Evolutionary conservation across 2,113 vertebrate species (phyloP).

Genomic region (Sorex fumeus): DNA sequence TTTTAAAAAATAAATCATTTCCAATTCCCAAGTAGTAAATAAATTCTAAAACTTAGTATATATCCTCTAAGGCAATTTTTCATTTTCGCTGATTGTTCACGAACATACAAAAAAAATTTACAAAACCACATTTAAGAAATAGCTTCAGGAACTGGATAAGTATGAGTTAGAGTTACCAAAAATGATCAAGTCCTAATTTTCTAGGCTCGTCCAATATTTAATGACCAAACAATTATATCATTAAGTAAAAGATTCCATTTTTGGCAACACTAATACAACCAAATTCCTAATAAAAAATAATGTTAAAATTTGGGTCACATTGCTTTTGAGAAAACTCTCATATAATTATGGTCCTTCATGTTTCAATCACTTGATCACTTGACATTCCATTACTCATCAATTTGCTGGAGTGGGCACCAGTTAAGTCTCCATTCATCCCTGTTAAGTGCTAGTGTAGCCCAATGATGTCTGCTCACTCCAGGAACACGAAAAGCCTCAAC

Average conservation of each 20-base stretch:
- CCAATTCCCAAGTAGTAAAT: conserved; percentile 31
- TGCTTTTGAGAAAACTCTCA: conserved; percentile 17
- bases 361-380: too few relatives aligned
- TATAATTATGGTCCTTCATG: background rate
- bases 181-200: background rate
- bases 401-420: too few relatives aligned
- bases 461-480: too few relatives aligned
- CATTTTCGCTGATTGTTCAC: background rate
- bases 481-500: too few relatives aligned
- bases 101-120: background rate
- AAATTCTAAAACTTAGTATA: conserved; percentile 24
- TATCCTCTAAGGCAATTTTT: conserved; percentile 41
- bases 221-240: conserved; percentile 13
- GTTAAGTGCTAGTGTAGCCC: too few relatives aligned
- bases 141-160: conserved; percentile 17
- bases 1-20: conserved; percentile 58
- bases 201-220: conserved; percentile 9
- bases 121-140: conserved; percentile 36
- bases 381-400: too few relatives aligned
- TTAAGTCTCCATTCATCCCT: too few relatives aligned
- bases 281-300: conserved; percentile 38
- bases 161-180: conserved; percentile 18
- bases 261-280: background rate
- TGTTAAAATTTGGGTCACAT: background rate
- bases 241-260: conserved; percentile 12